These are phyloP conservation scores for Garra rufa DNA, from an alignment of 2,113 vertebrate genomes.

Conservation along the genomic window DNA sequence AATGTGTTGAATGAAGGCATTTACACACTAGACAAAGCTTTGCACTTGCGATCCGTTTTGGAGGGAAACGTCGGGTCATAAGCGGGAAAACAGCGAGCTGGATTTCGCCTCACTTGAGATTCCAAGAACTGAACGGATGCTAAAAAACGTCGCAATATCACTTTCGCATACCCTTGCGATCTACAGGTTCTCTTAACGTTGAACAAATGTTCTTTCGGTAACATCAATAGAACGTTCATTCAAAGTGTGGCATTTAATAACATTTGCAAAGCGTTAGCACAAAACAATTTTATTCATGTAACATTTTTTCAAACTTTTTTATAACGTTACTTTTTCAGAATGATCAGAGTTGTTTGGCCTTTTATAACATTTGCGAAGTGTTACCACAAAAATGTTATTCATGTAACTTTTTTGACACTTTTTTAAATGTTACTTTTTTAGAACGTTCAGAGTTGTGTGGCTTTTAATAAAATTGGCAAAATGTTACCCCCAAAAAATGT, in stretches of 20 bases:
- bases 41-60: not conserved
- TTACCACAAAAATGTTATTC: too few species aligned
- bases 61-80: not conserved
- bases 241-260: not conserved
- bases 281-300: not conserved
- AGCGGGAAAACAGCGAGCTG: not conserved
- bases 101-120: not conserved
- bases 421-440: too few species aligned
- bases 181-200: not conserved
- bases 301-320: too few species aligned
- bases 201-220: not conserved
- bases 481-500: too few species aligned
- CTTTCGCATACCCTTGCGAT: not conserved
- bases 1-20: not conserved
- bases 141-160: not conserved
- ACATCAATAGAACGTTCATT: not conserved
- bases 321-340: too few species aligned
- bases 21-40: slow-evolving; percentile 8
- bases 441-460: too few species aligned
- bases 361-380: too few species aligned
- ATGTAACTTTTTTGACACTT: too few species aligned
- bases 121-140: not conserved
- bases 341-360: too few species aligned
- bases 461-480: too few species aligned
- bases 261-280: too few species aligned